Percentiles rank a stretch among this genome's conserved stretches.
phyloP scores from a whole-genome alignment of 1,140 invertebrate species.

The Temnothorax nylanderi region DNA sequence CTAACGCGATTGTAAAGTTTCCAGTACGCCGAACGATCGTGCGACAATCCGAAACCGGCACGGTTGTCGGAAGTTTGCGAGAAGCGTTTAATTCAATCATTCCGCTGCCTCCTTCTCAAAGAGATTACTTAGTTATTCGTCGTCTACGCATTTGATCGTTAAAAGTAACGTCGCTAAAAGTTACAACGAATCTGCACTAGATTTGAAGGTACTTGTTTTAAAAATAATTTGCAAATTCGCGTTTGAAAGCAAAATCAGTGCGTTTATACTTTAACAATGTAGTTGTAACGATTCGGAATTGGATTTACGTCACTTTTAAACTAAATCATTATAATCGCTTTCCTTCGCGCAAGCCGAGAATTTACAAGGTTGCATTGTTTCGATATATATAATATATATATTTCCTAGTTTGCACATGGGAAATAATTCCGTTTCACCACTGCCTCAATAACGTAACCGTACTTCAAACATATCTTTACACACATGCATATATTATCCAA shows the following conservation, averaged over 20 bases:
- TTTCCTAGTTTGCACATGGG: conserved; percentile 51
- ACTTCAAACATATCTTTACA: conserved; percentile 56
- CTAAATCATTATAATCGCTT: not conserved
- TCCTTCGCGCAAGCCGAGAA: not conserved
- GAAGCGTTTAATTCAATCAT: conserved; percentile 56
- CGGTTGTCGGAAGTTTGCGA: conserved; percentile 50
- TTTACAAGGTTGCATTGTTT: conserved; percentile 34
- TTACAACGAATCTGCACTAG: not conserved
- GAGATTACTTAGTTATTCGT: conserved; percentile 38
- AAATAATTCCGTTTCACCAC: conserved; percentile 52
- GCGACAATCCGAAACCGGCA: conserved; percentile 20
- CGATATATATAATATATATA: not conserved
- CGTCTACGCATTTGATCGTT: not conserved
- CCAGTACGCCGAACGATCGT: conserved; percentile 28
- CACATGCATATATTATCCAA: conserved; percentile 50
- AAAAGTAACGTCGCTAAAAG: not conserved
- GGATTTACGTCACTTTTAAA: not conserved
- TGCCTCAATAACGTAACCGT: conserved; percentile 38
- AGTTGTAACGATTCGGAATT: not conserved
- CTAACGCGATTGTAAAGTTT: conserved; percentile 56
- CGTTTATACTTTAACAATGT: not conserved
- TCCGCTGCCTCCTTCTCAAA: conserved; percentile 16
- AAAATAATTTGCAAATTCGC: not conserved
- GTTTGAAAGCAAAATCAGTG: not conserved
- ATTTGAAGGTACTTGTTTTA: not conserved